Evolutionary conservation across 2,113 vertebrate genomes (phyloP).

Genomic region (Clarias gariepinus): DNA sequence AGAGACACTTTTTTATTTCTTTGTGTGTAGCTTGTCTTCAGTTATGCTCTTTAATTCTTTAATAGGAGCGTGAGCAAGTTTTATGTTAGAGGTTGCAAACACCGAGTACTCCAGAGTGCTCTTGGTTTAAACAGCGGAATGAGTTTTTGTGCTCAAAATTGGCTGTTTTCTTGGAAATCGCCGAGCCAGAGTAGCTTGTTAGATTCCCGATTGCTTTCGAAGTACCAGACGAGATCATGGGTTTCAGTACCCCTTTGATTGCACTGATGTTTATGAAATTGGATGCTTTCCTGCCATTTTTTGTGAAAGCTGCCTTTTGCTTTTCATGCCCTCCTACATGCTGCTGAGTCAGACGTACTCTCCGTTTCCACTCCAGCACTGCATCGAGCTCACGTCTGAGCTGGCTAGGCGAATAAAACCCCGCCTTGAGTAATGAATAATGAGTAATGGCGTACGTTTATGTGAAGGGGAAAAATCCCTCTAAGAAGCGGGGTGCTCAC

Average conservation of each 20-base stretch:
- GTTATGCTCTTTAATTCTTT: neutral
- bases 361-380: slow-evolving; percentile 4
- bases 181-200: neutral
- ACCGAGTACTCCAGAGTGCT: neutral
- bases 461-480: neutral
- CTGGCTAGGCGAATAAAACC: slow-evolving; percentile 4
- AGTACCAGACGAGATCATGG: neutral
- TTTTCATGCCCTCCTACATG: slow-evolving; percentile 6
- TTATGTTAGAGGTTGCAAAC: neutral
- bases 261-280: slow-evolving; percentile 29
- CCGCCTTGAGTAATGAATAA: slow-evolving; percentile 5
- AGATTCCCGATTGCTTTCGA: slow-evolving; percentile 1
- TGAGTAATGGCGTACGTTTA: neutral
- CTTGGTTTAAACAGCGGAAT: neutral
- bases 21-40: neutral
- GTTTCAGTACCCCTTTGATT: slow-evolving; percentile 30
- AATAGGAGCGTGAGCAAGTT: neutral
- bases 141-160: neutral
- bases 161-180: neutral
- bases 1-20: neutral
- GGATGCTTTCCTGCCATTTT: slow-evolving; percentile 31
- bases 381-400: neutral
- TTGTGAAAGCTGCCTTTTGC: neutral
- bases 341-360: slow-evolving; percentile 35
- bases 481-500: neutral